Conservation (phyloP, 2,113 vertebrate genomes). For the Ellobius talpinus region DNA sequence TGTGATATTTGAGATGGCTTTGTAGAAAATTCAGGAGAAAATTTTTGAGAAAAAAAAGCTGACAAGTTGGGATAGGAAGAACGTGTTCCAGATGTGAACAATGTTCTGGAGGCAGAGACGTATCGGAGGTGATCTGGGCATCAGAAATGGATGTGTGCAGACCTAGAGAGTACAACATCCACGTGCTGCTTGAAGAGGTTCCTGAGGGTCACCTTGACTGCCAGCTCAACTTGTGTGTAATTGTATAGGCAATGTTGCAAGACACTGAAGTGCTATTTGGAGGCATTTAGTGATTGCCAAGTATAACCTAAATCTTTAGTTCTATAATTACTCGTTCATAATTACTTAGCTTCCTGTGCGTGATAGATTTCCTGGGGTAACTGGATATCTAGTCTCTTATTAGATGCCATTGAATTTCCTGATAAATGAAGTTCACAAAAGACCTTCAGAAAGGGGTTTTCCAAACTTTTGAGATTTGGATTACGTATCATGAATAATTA, state of each 20-base stretch:
- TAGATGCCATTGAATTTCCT: not conserved
- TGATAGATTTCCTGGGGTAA: not conserved
- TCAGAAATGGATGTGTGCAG: not conserved
- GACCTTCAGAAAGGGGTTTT: not conserved
- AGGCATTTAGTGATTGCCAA: not conserved
- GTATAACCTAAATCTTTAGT: not conserved
- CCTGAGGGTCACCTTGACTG: not conserved
- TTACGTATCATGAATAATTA: not conserved
- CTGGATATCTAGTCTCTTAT: conserved; percentile 32
- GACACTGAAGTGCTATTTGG: conserved; percentile 11
- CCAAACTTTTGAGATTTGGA: not conserved
- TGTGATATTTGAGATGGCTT: conserved; percentile 19
- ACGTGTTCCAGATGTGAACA: not conserved
- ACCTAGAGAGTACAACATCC: not conserved
- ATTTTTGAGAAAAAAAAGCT: not conserved
- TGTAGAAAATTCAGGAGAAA: not conserved
- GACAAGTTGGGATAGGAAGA: not conserved
- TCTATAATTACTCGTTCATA: not conserved
- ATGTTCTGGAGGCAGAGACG: not conserved
- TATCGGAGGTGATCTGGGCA: not conserved
- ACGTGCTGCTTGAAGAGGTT: not conserved
- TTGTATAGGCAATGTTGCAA: not conserved
- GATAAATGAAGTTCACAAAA: conserved; percentile 13
- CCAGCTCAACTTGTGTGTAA: not conserved
- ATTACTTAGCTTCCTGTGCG: not conserved